Evolutionary conservation across 2,888 invertebrate genomes (phyloP).

Genomic region (Melieria picta): DNA sequence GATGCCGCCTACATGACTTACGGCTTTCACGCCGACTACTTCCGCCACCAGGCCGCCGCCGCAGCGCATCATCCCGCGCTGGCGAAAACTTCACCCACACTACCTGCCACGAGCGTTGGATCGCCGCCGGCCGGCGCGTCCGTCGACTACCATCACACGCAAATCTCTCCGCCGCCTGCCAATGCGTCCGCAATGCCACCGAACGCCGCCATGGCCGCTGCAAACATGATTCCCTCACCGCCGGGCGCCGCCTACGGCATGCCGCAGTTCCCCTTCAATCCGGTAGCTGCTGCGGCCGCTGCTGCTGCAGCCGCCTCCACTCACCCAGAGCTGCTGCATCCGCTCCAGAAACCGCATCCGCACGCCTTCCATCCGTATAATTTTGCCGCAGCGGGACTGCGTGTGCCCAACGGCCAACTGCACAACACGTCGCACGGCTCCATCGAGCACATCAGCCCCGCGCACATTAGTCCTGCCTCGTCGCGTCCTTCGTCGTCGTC

Average conservation of each 20-base stretch:
- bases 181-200: constrained; percentile 40
- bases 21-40: constrained; percentile 75
- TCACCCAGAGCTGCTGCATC: constrained; percentile 66
- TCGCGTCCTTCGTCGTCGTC: constrained; percentile 64
- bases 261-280: constrained; percentile 70
- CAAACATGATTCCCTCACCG: constrained; percentile 69
- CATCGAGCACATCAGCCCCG: constrained; percentile 54
- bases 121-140: constrained; percentile 42
- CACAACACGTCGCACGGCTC: constrained; percentile 52
- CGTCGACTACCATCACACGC: constrained; percentile 46
- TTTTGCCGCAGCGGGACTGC: constrained; percentile 63
- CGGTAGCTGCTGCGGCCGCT: constrained; percentile 60
- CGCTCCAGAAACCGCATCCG: constrained; percentile 58
- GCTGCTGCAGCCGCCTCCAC: constrained; percentile 44
- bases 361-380: constrained; percentile 72
- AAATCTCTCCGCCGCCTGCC: constrained; percentile 47
- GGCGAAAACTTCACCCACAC: constrained; percentile 71
- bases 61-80: constrained; percentile 69
- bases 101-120: constrained; percentile 45
- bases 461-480: constrained; percentile 64
- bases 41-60: constrained; percentile 69
- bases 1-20: constrained; percentile 86
- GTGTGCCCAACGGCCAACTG: constrained; percentile 50
- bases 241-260: constrained; percentile 66
- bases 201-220: constrained; percentile 39